Percentiles rank a stretch among this genome's conserved stretches.
phyloP scores from a whole-genome alignment of 2,888 invertebrate genomes.

The Acanthopleura granulata region DNA sequence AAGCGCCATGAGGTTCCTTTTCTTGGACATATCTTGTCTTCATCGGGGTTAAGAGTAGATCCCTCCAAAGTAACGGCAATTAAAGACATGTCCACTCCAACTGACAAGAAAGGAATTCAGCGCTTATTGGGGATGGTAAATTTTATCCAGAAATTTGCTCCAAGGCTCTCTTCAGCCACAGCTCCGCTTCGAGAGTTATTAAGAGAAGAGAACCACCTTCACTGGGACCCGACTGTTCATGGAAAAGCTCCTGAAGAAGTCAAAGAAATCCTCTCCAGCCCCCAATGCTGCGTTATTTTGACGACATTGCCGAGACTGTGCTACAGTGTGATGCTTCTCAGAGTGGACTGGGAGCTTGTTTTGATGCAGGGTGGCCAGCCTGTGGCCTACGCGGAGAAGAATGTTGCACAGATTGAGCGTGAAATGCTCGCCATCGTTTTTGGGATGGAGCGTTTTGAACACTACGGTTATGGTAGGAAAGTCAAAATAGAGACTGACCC shows the following conservation, averaged over 20 bases:
- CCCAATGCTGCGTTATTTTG: slow-evolving; percentile 28
- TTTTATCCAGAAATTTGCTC: slow-evolving; percentile 32
- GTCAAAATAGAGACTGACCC: slow-evolving; percentile 29
- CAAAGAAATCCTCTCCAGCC: slow-evolving; percentile 26
- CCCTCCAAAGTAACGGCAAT: slow-evolving; percentile 30
- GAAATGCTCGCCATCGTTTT: slow-evolving; percentile 34
- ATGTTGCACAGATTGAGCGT: slow-evolving; percentile 36
- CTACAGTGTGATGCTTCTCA: slow-evolving; percentile 31
- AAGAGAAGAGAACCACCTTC: no score
- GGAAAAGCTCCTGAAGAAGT: no score
- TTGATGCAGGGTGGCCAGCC: slow-evolving; percentile 36
- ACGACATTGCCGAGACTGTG: slow-evolving; percentile 18
- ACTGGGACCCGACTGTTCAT: no score
- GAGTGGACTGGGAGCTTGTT: slow-evolving; percentile 22
- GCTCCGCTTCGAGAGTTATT: no score
- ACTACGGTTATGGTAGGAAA: slow-evolving; percentile 32
- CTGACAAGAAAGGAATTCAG: no score
- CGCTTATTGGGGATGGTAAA: slow-evolving; percentile 32
- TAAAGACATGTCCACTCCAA: slow-evolving; percentile 28
- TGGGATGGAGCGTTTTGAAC: slow-evolving; percentile 29
- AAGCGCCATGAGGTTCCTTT: no score
- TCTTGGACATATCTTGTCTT: slow-evolving; percentile 29
- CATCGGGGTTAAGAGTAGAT: slow-evolving; percentile 28
- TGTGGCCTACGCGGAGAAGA: slow-evolving; percentile 35
- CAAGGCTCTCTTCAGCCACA: slow-evolving; percentile 28